These are phyloP conservation scores for Saccostrea cuccullata DNA, from an alignment of 1,140 invertebrate species.

Conservation along the genomic window DNA sequence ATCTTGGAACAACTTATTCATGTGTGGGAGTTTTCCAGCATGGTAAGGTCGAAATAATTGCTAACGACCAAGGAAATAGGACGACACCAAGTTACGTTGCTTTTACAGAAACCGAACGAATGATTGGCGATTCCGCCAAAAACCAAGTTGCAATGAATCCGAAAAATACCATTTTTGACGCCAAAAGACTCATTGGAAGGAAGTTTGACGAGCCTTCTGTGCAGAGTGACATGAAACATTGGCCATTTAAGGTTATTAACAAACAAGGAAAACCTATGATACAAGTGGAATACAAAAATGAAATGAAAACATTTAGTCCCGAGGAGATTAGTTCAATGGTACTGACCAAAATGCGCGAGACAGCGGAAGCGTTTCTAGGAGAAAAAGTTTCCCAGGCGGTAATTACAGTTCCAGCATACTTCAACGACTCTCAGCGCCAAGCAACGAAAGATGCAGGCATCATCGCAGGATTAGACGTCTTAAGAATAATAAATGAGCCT, in stretches of 20 bases:
- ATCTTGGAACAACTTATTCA: slow-evolving; percentile 73
- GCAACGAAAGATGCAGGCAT: slow-evolving; percentile 79
- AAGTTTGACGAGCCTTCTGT: slow-evolving; percentile 87
- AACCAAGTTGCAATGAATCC: slow-evolving; percentile 93
- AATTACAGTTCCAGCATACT: slow-evolving; percentile 79
- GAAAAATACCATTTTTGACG: slow-evolving; percentile 86
- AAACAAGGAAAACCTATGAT: slow-evolving; percentile 92
- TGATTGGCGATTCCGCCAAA: slow-evolving; percentile 97
- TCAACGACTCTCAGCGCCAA: slow-evolving; percentile 79
- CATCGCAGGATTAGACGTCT: slow-evolving; percentile 81
- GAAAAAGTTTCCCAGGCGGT: slow-evolving; percentile 61
- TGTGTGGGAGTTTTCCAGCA: slow-evolving; percentile 82
- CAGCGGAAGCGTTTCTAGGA: slow-evolving; percentile 90
- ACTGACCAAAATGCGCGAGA: slow-evolving; percentile 92
- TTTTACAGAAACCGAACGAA: slow-evolving; percentile 91
- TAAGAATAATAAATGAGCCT: slow-evolving; percentile 80
- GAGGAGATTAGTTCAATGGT: slow-evolving; percentile 96
- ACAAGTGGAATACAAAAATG: slow-evolving; percentile 90
- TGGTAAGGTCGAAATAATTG: slow-evolving; percentile 94
- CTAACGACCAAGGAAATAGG: slow-evolving; percentile 94
- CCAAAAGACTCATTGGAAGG: slow-evolving; percentile 88
- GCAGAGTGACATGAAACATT: slow-evolving; percentile 83
- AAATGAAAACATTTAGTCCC: slow-evolving; percentile 92
- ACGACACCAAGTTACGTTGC: slow-evolving; percentile 92
- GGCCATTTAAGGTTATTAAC: slow-evolving; percentile 89